phyloP scores from a whole-genome alignment of 2,888 invertebrate genomes.

The Drosophila kambysellisi region DNA sequence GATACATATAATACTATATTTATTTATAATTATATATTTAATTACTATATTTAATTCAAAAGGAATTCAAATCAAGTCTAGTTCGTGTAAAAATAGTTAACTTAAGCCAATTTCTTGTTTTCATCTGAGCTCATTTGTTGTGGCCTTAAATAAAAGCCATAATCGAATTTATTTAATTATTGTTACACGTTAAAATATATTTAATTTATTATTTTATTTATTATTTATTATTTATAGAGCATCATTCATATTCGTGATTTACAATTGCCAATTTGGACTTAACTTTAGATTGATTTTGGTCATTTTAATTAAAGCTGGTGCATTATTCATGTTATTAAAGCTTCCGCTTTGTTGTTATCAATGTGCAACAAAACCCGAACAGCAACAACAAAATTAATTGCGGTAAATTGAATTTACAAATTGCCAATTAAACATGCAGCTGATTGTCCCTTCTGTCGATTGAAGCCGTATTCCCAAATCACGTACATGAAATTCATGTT shows the following conservation, averaged over 20 bases:
- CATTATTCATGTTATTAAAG: conserved; percentile 56
- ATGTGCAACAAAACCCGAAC: conserved; percentile 7
- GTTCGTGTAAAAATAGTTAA: neutral
- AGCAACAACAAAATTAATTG: conserved; percentile 38
- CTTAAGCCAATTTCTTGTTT: neutral
- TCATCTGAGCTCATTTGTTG: neutral
- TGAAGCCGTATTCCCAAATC: conserved; percentile 2
- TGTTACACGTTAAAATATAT: neutral
- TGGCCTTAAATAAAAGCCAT: neutral
- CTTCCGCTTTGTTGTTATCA: conserved; percentile 7
- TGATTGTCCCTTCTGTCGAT: neutral
- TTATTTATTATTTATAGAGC: neutral
- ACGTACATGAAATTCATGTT: conserved; percentile 1
- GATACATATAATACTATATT: too few species aligned
- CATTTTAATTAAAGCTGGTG: conserved; percentile 50
- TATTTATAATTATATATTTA: neutral
- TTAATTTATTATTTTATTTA: neutral
- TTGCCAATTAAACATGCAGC: conserved; percentile 47
- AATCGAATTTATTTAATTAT: neutral
- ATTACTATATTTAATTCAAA: neutral
- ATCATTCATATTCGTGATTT: conserved; percentile 1
- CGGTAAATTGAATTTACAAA: conserved; percentile 60
- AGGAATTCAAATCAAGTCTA: neutral
- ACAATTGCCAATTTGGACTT: conserved; percentile 17
- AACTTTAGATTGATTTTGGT: conserved; percentile 9